These are phyloP conservation scores for Epistrophella euchroma DNA, from an alignment of 2,888 invertebrate genomes.

Conservation along the genomic window DNA sequence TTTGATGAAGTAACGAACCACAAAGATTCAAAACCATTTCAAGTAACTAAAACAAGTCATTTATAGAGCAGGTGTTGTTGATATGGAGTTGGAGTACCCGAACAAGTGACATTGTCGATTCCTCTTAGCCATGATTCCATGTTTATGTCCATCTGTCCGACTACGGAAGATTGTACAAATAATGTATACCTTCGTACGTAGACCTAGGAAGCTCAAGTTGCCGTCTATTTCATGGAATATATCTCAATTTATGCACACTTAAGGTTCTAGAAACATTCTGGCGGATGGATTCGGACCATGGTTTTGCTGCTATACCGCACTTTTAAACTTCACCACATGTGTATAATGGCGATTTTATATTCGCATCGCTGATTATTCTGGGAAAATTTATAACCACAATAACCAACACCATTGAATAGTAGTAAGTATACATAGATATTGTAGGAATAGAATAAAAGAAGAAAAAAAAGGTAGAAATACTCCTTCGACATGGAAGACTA, in stretches of 20 bases:
- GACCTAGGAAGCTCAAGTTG: not conserved
- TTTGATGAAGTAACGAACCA: conserved; percentile 26
- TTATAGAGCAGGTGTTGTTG: conserved; percentile 44
- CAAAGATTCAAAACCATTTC: conserved; percentile 4
- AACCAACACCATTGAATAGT: conserved; percentile 54
- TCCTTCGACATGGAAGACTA: conserved; percentile 58
- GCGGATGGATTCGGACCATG: conserved; percentile 23
- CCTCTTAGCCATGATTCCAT: conserved; percentile 36
- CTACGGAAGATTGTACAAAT: conserved; percentile 57
- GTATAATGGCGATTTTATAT: conserved; percentile 60
- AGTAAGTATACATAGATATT: conserved; percentile 32
- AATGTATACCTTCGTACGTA: not conserved
- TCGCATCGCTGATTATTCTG: conserved; percentile 74
- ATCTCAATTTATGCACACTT: conserved; percentile 74
- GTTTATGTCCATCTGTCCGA: conserved; percentile 65
- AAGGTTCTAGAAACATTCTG: conserved; percentile 38
- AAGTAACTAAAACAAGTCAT: conserved; percentile 25
- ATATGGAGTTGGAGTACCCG: conserved; percentile 17
- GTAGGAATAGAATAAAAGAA: conserved; percentile 44
- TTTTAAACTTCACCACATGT: conserved; percentile 25
- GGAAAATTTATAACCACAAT: conserved; percentile 74
- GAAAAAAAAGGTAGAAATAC: conserved; percentile 16
- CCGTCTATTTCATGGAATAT: conserved; percentile 62
- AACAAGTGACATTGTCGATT: conserved; percentile 24
- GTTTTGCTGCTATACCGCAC: not conserved